Conservation (phyloP, 2,888 invertebrate genomes). For the Eupithecia subfuscata region DNA sequence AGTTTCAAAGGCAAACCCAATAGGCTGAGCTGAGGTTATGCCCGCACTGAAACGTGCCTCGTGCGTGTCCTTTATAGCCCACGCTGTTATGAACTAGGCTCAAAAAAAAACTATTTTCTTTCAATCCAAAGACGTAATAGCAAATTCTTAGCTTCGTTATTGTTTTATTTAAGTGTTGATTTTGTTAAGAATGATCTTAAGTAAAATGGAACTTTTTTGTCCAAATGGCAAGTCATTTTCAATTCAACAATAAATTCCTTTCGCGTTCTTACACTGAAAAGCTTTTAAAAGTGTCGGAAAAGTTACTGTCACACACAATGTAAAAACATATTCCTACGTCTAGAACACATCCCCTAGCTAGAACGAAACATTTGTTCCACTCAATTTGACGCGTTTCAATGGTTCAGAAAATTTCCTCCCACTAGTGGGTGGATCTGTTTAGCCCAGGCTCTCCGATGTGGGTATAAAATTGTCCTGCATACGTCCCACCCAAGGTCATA, state of each 20-base stretch:
- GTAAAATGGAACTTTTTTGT: not conserved
- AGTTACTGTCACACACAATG: not conserved
- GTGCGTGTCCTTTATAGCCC: slow-evolving; percentile 40
- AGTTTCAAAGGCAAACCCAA: slow-evolving; percentile 45
- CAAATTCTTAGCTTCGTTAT: not conserved
- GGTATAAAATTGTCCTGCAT: slow-evolving; percentile 45
- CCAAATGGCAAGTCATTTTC: not conserved
- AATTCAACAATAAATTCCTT: not conserved
- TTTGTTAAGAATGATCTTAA: not conserved
- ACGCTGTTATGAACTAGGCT: slow-evolving; percentile 18
- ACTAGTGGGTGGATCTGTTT: slow-evolving; percentile 63
- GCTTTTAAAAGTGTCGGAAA: not conserved
- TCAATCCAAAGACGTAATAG: not conserved
- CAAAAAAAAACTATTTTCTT: not conserved
- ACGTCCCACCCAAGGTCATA: slow-evolving; percentile 39
- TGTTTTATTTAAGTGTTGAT: not conserved
- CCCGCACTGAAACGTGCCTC: slow-evolving; percentile 51
- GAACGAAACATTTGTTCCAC: slow-evolving; percentile 40
- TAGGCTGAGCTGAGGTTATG: slow-evolving; percentile 31
- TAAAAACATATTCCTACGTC: slow-evolving; percentile 15
- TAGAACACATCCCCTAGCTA: slow-evolving; percentile 20
- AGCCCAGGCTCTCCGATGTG: slow-evolving; percentile 46
- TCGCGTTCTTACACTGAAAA: not conserved
- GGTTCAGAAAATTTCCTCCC: slow-evolving; percentile 55
- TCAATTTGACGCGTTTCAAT: slow-evolving; percentile 51